Percentiles rank a stretch among this genome's conserved stretches.
Conservation (phyloP, 2,888 invertebrate species). For the Drosophila picticornis region DNA sequence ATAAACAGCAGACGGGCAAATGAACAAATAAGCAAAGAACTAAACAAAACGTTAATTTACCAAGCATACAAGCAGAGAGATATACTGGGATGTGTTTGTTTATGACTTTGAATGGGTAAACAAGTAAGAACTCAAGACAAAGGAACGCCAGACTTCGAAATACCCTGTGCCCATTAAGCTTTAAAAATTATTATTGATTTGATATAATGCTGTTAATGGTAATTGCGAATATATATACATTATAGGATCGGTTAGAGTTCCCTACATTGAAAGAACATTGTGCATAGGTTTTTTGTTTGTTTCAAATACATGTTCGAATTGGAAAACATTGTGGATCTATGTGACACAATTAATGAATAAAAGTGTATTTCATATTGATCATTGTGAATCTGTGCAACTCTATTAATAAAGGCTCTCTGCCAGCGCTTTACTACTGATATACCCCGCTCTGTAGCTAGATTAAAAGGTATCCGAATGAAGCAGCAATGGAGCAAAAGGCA, state of each 20-base stretch:
- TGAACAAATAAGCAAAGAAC: slow-evolving; percentile 72
- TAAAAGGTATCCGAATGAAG: slow-evolving; percentile 39
- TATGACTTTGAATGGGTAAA: slow-evolving; percentile 56
- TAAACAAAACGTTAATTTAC: slow-evolving; percentile 71
- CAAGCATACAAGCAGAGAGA: slow-evolving; percentile 45
- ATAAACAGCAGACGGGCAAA: slow-evolving; percentile 59
- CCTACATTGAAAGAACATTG: too few species aligned
- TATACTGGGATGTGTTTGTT: slow-evolving; percentile 43
- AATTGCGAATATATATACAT: not conserved
- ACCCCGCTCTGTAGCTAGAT: not conserved
- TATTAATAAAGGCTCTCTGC: not conserved
- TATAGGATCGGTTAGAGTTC: too few species aligned
- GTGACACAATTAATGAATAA: not conserved
- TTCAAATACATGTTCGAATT: not conserved
- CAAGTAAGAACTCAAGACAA: slow-evolving; percentile 11
- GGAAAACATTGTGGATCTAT: not conserved
- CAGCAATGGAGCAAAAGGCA: slow-evolving; percentile 50
- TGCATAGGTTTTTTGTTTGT: too few species aligned
- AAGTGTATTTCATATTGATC: not conserved
- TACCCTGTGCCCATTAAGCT: slow-evolving; percentile 17
- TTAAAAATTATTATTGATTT: not conserved
- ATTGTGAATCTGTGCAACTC: not conserved
- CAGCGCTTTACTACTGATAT: not conserved
- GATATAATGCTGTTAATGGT: not conserved
- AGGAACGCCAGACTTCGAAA: slow-evolving; percentile 7